Evolutionary conservation across 2,888 invertebrate species (phyloP).

Genomic region (Zonitis immaculata): DNA sequence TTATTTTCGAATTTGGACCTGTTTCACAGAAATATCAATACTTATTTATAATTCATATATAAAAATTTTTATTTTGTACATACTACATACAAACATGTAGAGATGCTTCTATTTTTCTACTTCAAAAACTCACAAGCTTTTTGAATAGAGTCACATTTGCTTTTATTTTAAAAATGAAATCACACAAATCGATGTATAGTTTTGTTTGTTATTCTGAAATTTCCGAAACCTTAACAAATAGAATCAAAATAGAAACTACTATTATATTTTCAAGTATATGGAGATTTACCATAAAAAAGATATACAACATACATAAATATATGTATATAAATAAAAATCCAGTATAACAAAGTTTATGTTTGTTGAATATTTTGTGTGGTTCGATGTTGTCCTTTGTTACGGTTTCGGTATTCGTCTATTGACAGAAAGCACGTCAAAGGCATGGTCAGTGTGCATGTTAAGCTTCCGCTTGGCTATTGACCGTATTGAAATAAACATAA

Average conservation of each 20-base stretch:
- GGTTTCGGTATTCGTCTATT: not conserved
- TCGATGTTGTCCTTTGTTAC: not conserved
- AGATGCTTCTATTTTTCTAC: not conserved
- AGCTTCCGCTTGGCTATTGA: not conserved
- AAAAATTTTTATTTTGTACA: not conserved
- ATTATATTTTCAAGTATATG: no score
- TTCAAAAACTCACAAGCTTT: slow-evolving; percentile 2
- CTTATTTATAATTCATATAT: not conserved
- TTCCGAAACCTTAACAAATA: not conserved
- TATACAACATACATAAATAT: no score
- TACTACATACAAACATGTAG: not conserved
- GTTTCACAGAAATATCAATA: not conserved
- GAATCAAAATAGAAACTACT: not conserved
- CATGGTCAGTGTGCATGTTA: slow-evolving; percentile 9
- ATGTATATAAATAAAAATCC: not conserved
- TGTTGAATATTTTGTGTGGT: not conserved
- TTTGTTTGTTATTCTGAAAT: not conserved
- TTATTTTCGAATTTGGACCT: slow-evolving; percentile 2
- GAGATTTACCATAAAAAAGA: not conserved
- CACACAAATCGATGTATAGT: slow-evolving; percentile 17
- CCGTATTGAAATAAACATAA: not conserved
- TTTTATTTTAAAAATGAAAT: not conserved
- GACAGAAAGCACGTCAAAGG: not conserved
- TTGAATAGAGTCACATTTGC: not conserved
- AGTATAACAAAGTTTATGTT: not conserved